Base-by-base conservation (phyloP, 2,113 vertebrate species). In the Phaetusa simplex region DNA sequence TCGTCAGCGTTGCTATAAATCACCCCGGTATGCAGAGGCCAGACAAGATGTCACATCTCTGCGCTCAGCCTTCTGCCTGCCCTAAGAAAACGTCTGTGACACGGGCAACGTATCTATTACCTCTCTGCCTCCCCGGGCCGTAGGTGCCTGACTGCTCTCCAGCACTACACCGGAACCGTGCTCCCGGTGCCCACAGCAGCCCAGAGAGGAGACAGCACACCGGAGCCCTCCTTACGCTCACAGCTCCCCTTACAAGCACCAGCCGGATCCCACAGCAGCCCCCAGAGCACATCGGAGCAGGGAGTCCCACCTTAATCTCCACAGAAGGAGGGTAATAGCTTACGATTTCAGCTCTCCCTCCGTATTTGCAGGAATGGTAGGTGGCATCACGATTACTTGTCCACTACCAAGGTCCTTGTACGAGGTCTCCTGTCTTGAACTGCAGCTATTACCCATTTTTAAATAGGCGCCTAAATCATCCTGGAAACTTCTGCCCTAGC, bases 11-110 rank as follows among this genome's bases (percentile, higher is more conserved):
- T 53, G 77, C 91, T 87, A 82, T 93, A 95, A 93, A 89, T 84
- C 94, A 89, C 73, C 34, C 70, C 8, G 6, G 61, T 11, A 67
- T 2, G 45, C 87, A 87, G 81, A 61, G 78, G 78, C 77, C 93
- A 96, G 84, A 89, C 74, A 82, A 93, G 73, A 82, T 56, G 76
- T 82, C 89, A 71, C 66, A 26, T 92, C 82, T 56, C 76, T 34
- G 78, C 15, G 36, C 81, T 93, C 86, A 72, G 89, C 65, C 84
- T 72, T 74, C 72, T 50, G 58, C 43, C 89, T 79, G 81, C 53
- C 59, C 55, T 38, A 62, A 76, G 86, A 84, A 94, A 94, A 69
- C 1, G 3, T 38, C 24, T 62, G 84, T 4, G 73, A 49, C 85
- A 56, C 1, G 8, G 58, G 53, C 91, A 76, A 61, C 14, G 1